Base-by-base conservation (phyloP, 2,113 vertebrate genomes). In the Cisticola juncidis region DNA sequence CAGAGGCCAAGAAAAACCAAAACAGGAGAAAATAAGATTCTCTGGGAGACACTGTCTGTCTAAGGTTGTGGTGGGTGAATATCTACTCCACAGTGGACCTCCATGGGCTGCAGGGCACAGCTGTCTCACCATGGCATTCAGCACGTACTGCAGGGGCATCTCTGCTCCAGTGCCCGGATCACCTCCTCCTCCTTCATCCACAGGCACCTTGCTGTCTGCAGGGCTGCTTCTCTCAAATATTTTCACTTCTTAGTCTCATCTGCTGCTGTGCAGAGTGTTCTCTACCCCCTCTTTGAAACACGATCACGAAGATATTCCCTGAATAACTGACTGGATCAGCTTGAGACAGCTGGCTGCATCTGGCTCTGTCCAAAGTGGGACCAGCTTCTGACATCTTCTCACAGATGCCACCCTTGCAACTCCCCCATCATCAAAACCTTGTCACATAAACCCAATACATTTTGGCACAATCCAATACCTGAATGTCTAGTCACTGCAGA, bases 141-240 rank as follows among this genome's bases (percentile, higher is more conserved):
- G 14, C 22, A 40, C 0, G 0, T 31, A 22, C 35, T 56, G 38
- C 48, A 14, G 28, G 2, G 14, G 8, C 42, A 38, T 42, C 9
- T 42, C 29, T 53, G 21, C 22, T 35, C 15, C 0, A 0, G 33
- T 0, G 0, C 9, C 23, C 5, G 1, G 4, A 83, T 5, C 19
- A 53, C 4, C 3, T 66, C 3, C 26, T 29, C 2, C 19, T 66
- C 15, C 20, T 69, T 20, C 53, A 72, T 40, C 53, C 5, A 2
- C 54, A 40, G 45, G 11, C 25, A 33, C 6, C 18, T 42, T 36
- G 3, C 17, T 28, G 17, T 20, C 31, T 50, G 54, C 64, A 69
- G 23, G 33, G 29, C 3, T 68, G 20, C n/a, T 64, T 15, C 53
- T 81, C 6, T 20, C 26, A 51, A 53, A 15, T 35, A 33, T 11